Evolutionary conservation across 2,888 invertebrate species (phyloP).

Genomic region (Epirrhoe alternata): DNA sequence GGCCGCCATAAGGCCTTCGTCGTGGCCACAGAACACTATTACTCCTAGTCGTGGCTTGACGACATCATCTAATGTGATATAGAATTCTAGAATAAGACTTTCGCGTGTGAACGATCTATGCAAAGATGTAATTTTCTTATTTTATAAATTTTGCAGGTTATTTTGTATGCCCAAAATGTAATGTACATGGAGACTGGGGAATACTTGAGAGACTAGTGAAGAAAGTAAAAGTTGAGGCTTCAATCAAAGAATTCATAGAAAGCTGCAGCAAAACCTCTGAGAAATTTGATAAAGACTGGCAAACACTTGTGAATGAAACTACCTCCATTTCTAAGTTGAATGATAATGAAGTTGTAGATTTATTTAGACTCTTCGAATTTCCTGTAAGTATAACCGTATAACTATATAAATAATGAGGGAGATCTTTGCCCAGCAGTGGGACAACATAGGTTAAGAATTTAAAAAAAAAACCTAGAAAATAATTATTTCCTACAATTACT

Average conservation of each 20-base stretch:
- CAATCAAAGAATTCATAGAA: slow-evolving; percentile 67
- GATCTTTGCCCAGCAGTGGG: too few relatives aligned
- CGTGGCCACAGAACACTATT: too few relatives aligned
- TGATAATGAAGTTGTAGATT: slow-evolving; percentile 69
- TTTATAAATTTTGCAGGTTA: slow-evolving; percentile 79
- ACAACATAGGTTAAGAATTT: too few relatives aligned
- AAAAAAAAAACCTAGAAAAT: too few relatives aligned
- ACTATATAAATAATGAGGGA: too few relatives aligned
- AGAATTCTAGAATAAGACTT: too few relatives aligned
- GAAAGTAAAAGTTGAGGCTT: slow-evolving; percentile 66
- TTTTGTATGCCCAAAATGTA: slow-evolving; percentile 89
- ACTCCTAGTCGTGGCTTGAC: too few relatives aligned
- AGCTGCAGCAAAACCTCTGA: slow-evolving; percentile 63
- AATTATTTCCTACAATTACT: too few relatives aligned
- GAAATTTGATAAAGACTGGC: slow-evolving; percentile 78
- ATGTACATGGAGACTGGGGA: slow-evolving; percentile 87
- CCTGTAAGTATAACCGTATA: slow-evolving; percentile 73
- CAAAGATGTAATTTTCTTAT: neutral
- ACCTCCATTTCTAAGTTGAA: slow-evolving; percentile 72
- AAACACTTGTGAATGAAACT: slow-evolving; percentile 70
- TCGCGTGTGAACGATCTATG: neutral
- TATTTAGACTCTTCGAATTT: slow-evolving; percentile 84
- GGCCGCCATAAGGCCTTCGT: too few relatives aligned
- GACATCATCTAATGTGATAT: too few relatives aligned
- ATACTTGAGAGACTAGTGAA: slow-evolving; percentile 83